Conservation (phyloP, 1,140 invertebrate genomes). For the Melanaphis sacchari region DNA sequence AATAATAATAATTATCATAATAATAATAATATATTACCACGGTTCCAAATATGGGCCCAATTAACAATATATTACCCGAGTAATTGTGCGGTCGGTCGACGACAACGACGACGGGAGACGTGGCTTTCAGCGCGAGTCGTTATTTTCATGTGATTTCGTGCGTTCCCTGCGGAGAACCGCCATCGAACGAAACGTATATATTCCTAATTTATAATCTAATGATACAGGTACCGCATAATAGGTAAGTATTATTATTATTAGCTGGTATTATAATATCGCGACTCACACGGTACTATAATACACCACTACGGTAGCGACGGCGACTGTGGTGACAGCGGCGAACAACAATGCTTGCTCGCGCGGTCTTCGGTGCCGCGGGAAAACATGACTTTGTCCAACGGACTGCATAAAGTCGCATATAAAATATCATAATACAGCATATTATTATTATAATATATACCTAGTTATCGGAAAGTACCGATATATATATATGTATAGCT, state of each 20-base stretch:
- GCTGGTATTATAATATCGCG: neutral
- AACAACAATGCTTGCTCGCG: neutral
- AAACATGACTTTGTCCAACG: slow-evolving; percentile 23
- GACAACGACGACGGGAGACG: neutral
- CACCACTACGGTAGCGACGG: too few relatives aligned
- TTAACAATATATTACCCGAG: slow-evolving; percentile 54
- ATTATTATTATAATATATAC: neutral
- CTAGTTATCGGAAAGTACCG: neutral
- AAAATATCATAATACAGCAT: neutral
- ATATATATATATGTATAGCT: too few relatives aligned
- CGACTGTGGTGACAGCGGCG: too few relatives aligned
- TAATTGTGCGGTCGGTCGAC: slow-evolving; percentile 14
- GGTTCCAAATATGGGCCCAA: slow-evolving; percentile 55
- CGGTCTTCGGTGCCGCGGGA: slow-evolving; percentile 26
- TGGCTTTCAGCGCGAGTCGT: slow-evolving; percentile 10
- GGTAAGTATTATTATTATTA: neutral
- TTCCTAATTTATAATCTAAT: neutral
- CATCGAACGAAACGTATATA: neutral
- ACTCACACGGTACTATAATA: neutral
- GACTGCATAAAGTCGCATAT: neutral
- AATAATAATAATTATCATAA: slow-evolving; percentile 1
- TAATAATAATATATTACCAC: neutral
- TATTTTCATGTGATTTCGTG: slow-evolving; percentile 19
- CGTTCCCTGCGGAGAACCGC: neutral
- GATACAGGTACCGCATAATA: neutral